Evolutionary conservation across 2,113 vertebrate species (phyloP), one percentile per base, ranked within the genome.

Genomic region (Mesitornis unicolor): DNA sequence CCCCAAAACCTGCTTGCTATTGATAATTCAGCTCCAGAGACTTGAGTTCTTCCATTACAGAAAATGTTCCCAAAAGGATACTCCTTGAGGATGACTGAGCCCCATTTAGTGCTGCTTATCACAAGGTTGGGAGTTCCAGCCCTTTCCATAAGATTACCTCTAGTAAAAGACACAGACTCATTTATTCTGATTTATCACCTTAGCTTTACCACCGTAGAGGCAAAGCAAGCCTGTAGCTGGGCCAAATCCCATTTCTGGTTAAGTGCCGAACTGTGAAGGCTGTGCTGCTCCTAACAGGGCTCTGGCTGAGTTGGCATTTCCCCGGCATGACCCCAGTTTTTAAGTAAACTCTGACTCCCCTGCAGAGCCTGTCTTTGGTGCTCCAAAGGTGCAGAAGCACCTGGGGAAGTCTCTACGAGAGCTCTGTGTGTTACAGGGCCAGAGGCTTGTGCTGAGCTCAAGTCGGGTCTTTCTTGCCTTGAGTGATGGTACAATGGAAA

Each of bases 41-140:
- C 18, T 33, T 36, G 18, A 16, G 28, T 7, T 25, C 21, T 63
- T 26, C 24, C 6, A 13, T 31, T 16, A 16, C 6, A 16, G n/a
- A n/a, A 18, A 19, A 4, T 6, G 11, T 56, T 36, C 17, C n/a
- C 11, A 3, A 9, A 22, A 13, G 7, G 11, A 16, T 45, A 4
- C 8, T 19, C 54, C 2, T 2, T 13, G 75, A 16, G 18, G 53
- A 9, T 0, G 0, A 1, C 5, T 11, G 22, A 6, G 33, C 28
- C 33, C 36, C 4, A 0, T 45, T n/a, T 22, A n/a, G n/a, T n/a
- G n/a, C n/a, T n/a, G n/a, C n/a, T n/a, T n/a, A n/a, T n/a, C n/a
- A n/a, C n/a, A n/a, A n/a, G n/a, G n/a, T n/a, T n/a, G 12, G 56
- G 48, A 4, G 14, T 59, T 69, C 42, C 21, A 22, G 16, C 13